Evolutionary conservation across 2,888 invertebrate genomes (phyloP).

Genomic region (Lordiphosa fenestrarum): DNA sequence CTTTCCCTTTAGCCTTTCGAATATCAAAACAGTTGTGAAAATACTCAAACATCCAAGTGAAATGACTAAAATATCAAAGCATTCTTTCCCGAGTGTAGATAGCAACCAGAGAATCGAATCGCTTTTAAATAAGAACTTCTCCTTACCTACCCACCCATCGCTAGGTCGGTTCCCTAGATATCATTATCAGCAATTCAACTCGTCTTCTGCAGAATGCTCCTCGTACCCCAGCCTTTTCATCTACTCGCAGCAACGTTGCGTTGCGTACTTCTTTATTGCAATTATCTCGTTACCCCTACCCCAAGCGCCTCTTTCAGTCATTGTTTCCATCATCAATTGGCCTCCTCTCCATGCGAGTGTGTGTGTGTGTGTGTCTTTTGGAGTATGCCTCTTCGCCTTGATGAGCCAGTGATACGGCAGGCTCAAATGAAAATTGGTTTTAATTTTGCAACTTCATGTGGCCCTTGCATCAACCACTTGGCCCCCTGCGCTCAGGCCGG

Average conservation of each 20-base stretch:
- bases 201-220: neutral
- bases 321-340: constrained; percentile 54
- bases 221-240: neutral
- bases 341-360: constrained; percentile 4
- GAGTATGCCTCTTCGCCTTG: constrained; percentile 19
- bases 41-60: too few relatives aligned
- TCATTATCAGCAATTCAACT: neutral
- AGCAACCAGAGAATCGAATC: too few relatives aligned
- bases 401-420: constrained; percentile 60
- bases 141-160: too few relatives aligned
- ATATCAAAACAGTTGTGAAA: too few relatives aligned
- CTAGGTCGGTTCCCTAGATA: too few relatives aligned
- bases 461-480: constrained; percentile 9
- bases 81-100: too few relatives aligned
- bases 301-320: constrained; percentile 18
- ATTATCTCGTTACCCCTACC: constrained; percentile 58
- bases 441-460: constrained; percentile 46
- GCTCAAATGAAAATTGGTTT: constrained; percentile 38
- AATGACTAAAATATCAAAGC: too few relatives aligned
- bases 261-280: constrained; percentile 48
- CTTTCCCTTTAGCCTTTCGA: too few relatives aligned
- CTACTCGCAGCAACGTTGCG: constrained; percentile 32
- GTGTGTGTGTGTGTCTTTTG: constrained; percentile 4
- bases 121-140: too few relatives aligned
- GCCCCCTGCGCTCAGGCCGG: neutral